A percentile compares a stretch with the other conserved stretches of the same genome.
These are phyloP conservation scores for Pammene fasciana DNA, from an alignment of 2,888 invertebrate genomes.

Conservation along the genomic window DNA sequence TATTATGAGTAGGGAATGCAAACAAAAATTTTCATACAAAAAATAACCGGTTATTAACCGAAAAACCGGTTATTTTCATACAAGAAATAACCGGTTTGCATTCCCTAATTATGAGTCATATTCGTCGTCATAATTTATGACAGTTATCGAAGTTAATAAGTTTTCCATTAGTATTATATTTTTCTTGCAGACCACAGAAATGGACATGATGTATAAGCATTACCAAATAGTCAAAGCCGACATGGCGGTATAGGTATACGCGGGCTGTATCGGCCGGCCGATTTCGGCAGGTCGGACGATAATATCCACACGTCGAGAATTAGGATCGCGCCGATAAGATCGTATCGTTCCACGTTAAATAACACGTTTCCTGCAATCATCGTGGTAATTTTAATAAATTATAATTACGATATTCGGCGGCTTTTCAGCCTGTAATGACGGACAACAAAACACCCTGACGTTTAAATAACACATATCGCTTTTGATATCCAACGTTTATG, in stretches of 20 bases:
- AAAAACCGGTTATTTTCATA: too few species aligned
- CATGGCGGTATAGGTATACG: conserved; percentile 50
- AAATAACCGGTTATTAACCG: too few species aligned
- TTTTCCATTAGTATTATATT: background rate
- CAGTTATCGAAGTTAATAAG: background rate
- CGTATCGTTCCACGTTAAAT: conserved; percentile 78
- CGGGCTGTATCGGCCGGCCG: conserved; percentile 57
- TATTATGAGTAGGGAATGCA: too few species aligned
- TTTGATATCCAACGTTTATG: conserved; percentile 29
- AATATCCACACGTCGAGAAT: conserved; percentile 81
- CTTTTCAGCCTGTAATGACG: conserved; percentile 70
- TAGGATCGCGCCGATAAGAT: conserved; percentile 80
- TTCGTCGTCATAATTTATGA: too few species aligned
- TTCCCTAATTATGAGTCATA: too few species aligned
- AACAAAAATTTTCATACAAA: too few species aligned
- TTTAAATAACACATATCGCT: conserved; percentile 61
- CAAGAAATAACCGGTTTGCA: too few species aligned
- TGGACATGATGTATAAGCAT: conserved; percentile 24
- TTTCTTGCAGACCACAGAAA: background rate
- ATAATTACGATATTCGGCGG: conserved; percentile 78
- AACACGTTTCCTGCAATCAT: conserved; percentile 83
- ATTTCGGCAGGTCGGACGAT: conserved; percentile 77
- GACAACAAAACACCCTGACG: conserved; percentile 55
- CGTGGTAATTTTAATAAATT: conserved; percentile 78
- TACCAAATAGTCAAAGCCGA: conserved; percentile 50